Evolutionary conservation across 2,888 invertebrate species (phyloP), one percentile per base, ranked within the genome.

Genomic region (Pandemis heparana): DNA sequence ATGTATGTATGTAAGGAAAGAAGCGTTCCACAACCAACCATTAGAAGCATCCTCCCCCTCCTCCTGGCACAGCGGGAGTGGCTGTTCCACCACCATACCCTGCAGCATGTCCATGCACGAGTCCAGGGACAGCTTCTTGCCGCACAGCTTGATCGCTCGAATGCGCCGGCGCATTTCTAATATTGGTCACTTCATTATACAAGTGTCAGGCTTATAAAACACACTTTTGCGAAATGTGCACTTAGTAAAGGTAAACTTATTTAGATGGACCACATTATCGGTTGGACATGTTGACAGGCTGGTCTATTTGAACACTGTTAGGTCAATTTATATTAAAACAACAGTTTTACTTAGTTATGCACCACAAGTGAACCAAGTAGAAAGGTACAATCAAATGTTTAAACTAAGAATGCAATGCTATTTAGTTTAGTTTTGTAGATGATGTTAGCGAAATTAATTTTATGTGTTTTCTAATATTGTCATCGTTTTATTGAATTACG

Each of bases 91-190:
- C 89, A 96, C 96, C 80, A 96, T 88, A 5, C 96, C 97, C 85
- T 97, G 97, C 56, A 98, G 98, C 84, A 98, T 95, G 86, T 98
- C 98, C 96, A 98, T 96, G 83, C 97, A 96, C 0, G 98, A 98
- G 91, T 98, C 98, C 80, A 98, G 92, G 0, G 98, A 98, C 88
- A 97, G 98, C 89, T 98, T 98, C 89, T 98, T 98, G 51, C 98
- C 98, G 1, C 97, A 96, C 96, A 98, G 97, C 81, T 98, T 95
- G 86, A 98, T 98, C 9, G 98, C 98, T 39, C 97, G 96, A 78
- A 98, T 97, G 62, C 98, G 96, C 18, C 98, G 96, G 43, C 98
- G 95, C 96, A 98, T 97, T 64, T 97, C 98, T 95, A 43, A 7
- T 12, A 23, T 43, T 39, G 8, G 8, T 16, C 5, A 16, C n/a